Percentiles rank a stretch among this genome's conserved stretches.
phyloP scores from a whole-genome alignment of 2,113 vertebrate genomes.

The Cephalopterus ornatus region DNA sequence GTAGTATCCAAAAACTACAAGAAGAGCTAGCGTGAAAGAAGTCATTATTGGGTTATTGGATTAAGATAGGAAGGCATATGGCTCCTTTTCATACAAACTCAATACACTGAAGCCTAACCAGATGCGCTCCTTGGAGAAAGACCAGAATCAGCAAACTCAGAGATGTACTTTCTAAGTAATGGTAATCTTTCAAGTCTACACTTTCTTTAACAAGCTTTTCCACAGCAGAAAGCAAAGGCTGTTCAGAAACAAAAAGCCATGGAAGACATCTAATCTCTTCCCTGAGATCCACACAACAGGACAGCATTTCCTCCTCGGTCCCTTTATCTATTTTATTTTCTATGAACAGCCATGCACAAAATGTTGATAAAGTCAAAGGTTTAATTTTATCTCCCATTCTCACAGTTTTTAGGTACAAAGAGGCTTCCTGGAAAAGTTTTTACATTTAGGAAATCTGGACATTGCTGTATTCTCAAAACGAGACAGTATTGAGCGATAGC shows the following conservation, averaged over 20 bases:
- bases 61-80: not conserved
- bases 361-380: not conserved
- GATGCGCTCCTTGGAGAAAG: not conserved
- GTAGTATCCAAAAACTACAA: not conserved
- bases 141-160: not conserved
- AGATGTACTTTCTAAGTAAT: not conserved
- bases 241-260: not conserved
- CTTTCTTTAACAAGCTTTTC: not conserved
- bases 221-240: not conserved
- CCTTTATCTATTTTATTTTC: slow-evolving; percentile 9
- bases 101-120: not conserved
- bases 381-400: not conserved
- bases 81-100: not conserved
- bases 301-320: not conserved
- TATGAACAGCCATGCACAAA: not conserved
- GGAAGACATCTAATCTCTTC: not conserved
- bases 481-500: not conserved
- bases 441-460: not conserved
- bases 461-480: not conserved
- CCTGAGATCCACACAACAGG: not conserved
- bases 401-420: not conserved
- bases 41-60: not conserved
- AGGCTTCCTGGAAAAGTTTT: not conserved
- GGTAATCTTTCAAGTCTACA: not conserved
- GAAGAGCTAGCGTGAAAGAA: not conserved